Percentiles rank a stretch among this genome's conserved stretches.
These are phyloP conservation scores for Hycleus phaleratus DNA, from an alignment of 1,140 invertebrate species.

Conservation along the genomic window DNA sequence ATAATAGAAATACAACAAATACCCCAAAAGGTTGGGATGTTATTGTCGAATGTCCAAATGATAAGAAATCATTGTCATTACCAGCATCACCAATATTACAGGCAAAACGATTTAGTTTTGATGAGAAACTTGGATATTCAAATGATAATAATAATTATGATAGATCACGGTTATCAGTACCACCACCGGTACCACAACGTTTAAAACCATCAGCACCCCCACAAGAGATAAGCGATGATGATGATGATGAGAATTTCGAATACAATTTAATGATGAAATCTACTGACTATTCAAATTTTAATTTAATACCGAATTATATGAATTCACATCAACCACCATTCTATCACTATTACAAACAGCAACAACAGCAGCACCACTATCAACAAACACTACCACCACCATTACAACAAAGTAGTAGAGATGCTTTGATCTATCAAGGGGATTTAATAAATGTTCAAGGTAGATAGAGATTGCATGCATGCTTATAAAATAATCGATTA, in stretches of 20 bases:
- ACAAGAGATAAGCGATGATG: constrained; percentile 14
- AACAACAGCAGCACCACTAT: not conserved
- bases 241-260: not conserved
- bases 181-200: constrained; percentile 19
- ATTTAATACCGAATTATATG: too few relatives aligned
- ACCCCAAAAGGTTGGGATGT: constrained; percentile 28
- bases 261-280: not conserved
- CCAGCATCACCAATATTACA: not conserved
- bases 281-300: not conserved
- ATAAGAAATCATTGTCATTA: not conserved
- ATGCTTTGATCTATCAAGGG: not conserved
- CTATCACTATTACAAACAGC: not conserved
- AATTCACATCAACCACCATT: not conserved
- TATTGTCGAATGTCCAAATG: constrained; percentile 18
- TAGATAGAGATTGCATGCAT: not conserved
- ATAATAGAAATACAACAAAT: not conserved
- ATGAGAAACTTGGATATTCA: not conserved
- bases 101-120: not conserved
- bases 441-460: not conserved
- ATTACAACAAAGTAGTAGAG: not conserved
- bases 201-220: constrained; percentile 24
- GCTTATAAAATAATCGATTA: not conserved
- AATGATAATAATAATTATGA: not conserved
- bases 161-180: not conserved
- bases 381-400: not conserved